Percentiles rank a stretch among this genome's conserved stretches.
Conservation (phyloP, 1,140 invertebrate genomes). For the Ericerus pela region DNA sequence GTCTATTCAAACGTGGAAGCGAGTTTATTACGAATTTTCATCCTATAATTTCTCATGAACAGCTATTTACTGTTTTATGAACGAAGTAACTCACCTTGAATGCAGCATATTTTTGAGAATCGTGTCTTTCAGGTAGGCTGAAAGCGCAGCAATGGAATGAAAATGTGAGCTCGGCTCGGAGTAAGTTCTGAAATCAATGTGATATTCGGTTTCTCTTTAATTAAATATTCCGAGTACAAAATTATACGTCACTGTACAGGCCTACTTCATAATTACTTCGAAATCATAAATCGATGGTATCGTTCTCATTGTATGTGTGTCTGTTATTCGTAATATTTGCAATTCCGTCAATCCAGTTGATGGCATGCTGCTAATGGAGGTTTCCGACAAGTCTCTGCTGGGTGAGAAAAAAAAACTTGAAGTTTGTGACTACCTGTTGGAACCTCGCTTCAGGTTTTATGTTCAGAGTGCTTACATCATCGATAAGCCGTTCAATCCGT, state of each 20-base stretch:
- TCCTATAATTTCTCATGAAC: too few relatives aligned
- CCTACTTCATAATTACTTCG: constrained; percentile 34
- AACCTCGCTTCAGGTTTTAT: neutral
- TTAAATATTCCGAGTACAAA: neutral
- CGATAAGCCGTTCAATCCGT: constrained; percentile 41
- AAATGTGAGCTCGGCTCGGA: constrained; percentile 40
- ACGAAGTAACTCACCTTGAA: constrained; percentile 25
- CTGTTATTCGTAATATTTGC: constrained; percentile 50
- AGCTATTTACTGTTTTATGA: too few relatives aligned
- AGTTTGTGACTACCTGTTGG: neutral
- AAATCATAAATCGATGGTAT: constrained; percentile 74
- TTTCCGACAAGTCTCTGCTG: constrained; percentile 53
- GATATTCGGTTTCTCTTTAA: constrained; percentile 20
- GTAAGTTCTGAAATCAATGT: constrained; percentile 34
- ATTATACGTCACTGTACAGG: neutral
- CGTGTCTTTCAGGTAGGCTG: constrained; percentile 36
- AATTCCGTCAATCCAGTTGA: constrained; percentile 52
- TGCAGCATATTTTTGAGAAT: constrained; percentile 30
- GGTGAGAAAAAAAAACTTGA: constrained; percentile 15
- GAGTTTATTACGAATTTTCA: too few relatives aligned
- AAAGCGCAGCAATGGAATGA: constrained; percentile 48
- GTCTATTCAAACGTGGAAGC: too few relatives aligned
- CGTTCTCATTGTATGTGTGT: constrained; percentile 53
- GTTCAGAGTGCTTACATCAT: constrained; percentile 39
- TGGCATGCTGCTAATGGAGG: constrained; percentile 54